Percentiles rank a stretch among this genome's conserved stretches.
Evolutionary conservation across 2,797 vertebrate species (phyloP).

Genomic region (Hydrophis major): DNA sequence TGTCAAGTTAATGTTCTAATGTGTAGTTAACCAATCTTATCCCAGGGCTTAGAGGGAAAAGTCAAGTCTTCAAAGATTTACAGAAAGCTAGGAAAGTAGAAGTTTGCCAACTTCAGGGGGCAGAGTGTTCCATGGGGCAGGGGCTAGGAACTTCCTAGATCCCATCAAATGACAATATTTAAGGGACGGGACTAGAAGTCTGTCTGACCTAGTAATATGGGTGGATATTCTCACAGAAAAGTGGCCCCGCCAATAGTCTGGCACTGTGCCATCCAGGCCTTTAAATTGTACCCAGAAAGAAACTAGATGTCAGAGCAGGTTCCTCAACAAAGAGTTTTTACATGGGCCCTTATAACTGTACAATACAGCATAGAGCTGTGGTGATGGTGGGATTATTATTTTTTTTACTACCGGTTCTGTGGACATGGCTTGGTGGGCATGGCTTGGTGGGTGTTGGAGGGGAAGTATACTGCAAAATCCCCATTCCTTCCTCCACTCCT

Average conservation of each 20-base stretch:
- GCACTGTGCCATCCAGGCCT: not conserved
- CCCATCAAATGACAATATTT: not conserved
- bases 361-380: not conserved
- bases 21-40: not conserved
- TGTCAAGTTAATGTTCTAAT: not conserved
- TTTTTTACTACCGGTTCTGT: too few species aligned
- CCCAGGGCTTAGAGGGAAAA: not conserved
- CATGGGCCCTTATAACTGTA: not conserved
- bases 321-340: not conserved
- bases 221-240: not conserved
- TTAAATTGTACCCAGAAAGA: not conserved
- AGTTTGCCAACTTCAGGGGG: not conserved
- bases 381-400: too few species aligned
- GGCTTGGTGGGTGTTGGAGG: too few species aligned
- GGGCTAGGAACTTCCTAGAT: too few species aligned
- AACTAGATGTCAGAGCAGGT: not conserved
- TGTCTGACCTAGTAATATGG: not conserved
- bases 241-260: not conserved
- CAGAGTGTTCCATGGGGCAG: not conserved
- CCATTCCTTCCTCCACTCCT: too few species aligned
- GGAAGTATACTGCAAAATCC: too few species aligned
- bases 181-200: not conserved
- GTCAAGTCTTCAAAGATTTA: not conserved
- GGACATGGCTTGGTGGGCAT: too few species aligned
- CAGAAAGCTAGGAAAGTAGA: not conserved